Percentiles rank a stretch among this genome's conserved stretches.
These are phyloP conservation scores for Anguilla pacifica DNA, from an alignment of 2,797 vertebrate species.

Conservation along the genomic window DNA sequence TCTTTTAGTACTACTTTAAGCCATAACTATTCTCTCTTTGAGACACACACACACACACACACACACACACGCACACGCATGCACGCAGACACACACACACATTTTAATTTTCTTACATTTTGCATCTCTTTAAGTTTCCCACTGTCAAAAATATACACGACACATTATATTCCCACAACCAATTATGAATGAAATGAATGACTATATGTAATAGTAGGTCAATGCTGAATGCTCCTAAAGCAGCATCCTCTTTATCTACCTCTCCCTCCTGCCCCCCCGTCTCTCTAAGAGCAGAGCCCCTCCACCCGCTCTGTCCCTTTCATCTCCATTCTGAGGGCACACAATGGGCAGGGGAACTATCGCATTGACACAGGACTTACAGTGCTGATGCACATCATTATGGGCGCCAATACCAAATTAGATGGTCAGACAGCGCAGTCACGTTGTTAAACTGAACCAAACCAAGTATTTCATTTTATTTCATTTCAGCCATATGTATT, in stretches of 20 bases:
- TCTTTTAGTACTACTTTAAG: too few species aligned
- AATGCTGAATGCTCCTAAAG: neutral
- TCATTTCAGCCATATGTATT: neutral
- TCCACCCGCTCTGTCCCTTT: neutral
- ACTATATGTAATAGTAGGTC: neutral
- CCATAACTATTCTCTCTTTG: too few species aligned
- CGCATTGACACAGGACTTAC: slow-evolving; percentile 1
- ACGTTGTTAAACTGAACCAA: neutral
- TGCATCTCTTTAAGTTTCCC: neutral
- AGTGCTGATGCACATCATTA: neutral
- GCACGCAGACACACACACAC: neutral
- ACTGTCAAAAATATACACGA: neutral
- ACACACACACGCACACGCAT: too few species aligned
- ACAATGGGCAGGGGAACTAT: neutral
- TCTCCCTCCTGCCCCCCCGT: neutral
- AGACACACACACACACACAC: too few species aligned
- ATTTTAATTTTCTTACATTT: neutral
- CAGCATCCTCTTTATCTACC: neutral
- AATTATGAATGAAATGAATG: neutral
- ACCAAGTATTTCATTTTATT: neutral
- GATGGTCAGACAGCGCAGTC: neutral
- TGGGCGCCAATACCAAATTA: neutral
- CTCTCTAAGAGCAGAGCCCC: neutral
- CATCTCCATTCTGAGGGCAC: neutral
- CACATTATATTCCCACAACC: neutral